A percentile compares a stretch with the other conserved stretches of the same genome.
Conservation (phyloP, 2,113 vertebrate genomes). For the Neofelis nebulosa region DNA sequence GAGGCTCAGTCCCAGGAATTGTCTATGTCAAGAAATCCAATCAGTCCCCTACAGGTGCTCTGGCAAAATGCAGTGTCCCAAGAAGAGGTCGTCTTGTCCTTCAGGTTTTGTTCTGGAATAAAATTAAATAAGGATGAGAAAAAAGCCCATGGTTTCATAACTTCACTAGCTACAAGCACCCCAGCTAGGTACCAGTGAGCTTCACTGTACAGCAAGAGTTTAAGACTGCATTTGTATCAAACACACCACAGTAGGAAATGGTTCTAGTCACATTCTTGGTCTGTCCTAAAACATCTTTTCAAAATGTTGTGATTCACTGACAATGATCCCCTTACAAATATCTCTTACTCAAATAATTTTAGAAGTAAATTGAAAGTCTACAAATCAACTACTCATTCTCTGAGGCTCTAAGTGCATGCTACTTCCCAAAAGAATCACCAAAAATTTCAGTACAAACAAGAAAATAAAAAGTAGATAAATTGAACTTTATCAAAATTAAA, state of each 20-base stretch:
- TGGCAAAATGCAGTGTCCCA: not conserved
- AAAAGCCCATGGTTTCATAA: not conserved
- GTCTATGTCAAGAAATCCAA: conserved; percentile 15
- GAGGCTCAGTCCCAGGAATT: not conserved
- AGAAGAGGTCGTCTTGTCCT: not conserved
- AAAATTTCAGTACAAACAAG: not conserved
- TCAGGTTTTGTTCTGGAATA: not conserved
- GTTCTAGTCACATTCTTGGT: not conserved
- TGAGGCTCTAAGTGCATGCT: not conserved
- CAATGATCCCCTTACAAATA: not conserved
- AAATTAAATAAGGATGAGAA: not conserved
- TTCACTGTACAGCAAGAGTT: not conserved
- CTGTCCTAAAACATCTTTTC: not conserved
- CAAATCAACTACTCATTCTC: not conserved
- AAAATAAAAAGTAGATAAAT: not conserved
- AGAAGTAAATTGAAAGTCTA: conserved; percentile 15
- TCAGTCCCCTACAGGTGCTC: not conserved
- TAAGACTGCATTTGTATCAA: not conserved
- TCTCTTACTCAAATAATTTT: not conserved
- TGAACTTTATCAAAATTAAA: not conserved
- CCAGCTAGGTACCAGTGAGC: not conserved
- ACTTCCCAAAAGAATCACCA: not conserved
- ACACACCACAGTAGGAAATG: not conserved
- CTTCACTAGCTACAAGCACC: not conserved
- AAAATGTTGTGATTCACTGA: not conserved